phyloP scores from a whole-genome alignment of 2,797 vertebrate species.

The Loriculus beryllinus region DNA sequence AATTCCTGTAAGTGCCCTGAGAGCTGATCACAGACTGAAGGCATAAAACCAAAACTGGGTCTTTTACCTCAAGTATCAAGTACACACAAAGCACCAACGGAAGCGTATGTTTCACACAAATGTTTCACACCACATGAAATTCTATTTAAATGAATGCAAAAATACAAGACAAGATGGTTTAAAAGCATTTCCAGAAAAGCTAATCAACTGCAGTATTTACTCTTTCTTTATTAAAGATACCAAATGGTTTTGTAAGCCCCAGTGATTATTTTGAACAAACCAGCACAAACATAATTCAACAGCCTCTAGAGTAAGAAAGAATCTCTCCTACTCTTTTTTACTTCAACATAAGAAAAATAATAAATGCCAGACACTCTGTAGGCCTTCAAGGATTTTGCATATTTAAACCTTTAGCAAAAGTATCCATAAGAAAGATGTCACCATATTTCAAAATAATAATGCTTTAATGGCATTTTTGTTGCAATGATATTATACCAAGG shows the following conservation, averaged over 20 bases:
- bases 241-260: background rate
- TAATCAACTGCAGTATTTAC: background rate
- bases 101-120: accelerated
- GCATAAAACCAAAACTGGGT: background rate
- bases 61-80: background rate
- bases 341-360: background rate
- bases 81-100: background rate
- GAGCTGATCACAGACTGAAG: background rate
- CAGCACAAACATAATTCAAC: background rate
- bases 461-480: background rate
- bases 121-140: background rate
- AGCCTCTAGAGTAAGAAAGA: background rate
- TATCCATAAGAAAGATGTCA: background rate
- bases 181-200: background rate
- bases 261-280: background rate
- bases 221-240: background rate
- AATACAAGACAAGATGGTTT: background rate
- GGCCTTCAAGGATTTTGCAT: background rate
- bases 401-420: background rate
- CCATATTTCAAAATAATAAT: background rate
- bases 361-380: background rate
- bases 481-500: background rate
- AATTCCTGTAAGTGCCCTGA: background rate
- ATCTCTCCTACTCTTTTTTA: background rate
- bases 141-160: background rate